phyloP scores from a whole-genome alignment of 2,113 vertebrate genomes.

The Stigmatopora argus region DNA sequence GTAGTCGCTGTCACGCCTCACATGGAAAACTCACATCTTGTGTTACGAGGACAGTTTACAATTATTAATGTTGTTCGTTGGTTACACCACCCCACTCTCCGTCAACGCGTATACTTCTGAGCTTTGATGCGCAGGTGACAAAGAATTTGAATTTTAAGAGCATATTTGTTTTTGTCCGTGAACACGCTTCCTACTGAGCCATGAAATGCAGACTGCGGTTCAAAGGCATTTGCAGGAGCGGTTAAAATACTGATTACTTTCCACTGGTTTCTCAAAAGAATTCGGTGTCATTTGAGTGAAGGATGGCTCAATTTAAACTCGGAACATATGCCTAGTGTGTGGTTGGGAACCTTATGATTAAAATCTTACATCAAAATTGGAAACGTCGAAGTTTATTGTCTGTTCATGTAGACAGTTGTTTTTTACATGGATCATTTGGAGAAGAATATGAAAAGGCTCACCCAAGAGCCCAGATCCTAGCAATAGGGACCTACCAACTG shows the following conservation, averaged over 20 bases:
- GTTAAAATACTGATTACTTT: slow-evolving; percentile 46
- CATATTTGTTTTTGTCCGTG: slow-evolving; percentile 46
- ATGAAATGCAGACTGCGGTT: slow-evolving; percentile 37
- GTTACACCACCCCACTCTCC: slow-evolving; percentile 40
- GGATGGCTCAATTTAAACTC: slow-evolving; percentile 44
- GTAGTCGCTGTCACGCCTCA: slow-evolving; percentile 53
- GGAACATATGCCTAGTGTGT: slow-evolving; percentile 44
- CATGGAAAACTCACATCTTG: slow-evolving; percentile 53
- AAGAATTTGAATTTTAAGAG: slow-evolving; percentile 42
- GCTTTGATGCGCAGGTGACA: slow-evolving; percentile 46
- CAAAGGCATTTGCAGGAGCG: slow-evolving; percentile 7
- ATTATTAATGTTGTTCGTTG: slow-evolving; percentile 54
- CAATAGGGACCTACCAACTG: background rate
- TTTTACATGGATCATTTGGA: background rate
- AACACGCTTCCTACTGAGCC: slow-evolving; percentile 48
- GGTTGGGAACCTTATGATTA: slow-evolving; percentile 47
- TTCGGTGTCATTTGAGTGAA: slow-evolving; percentile 36
- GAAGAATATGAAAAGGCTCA: background rate
- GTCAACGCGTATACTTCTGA: slow-evolving; percentile 34
- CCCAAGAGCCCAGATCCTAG: background rate
- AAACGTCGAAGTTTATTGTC: slow-evolving; percentile 49
- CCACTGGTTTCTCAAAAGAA: slow-evolving; percentile 36
- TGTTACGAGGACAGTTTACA: slow-evolving; percentile 62
- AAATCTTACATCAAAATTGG: slow-evolving; percentile 40
- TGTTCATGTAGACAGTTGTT: slow-evolving; percentile 35